Evolutionary conservation across 2,113 vertebrate species (phyloP).

Genomic region (Vireo altiloquus): DNA sequence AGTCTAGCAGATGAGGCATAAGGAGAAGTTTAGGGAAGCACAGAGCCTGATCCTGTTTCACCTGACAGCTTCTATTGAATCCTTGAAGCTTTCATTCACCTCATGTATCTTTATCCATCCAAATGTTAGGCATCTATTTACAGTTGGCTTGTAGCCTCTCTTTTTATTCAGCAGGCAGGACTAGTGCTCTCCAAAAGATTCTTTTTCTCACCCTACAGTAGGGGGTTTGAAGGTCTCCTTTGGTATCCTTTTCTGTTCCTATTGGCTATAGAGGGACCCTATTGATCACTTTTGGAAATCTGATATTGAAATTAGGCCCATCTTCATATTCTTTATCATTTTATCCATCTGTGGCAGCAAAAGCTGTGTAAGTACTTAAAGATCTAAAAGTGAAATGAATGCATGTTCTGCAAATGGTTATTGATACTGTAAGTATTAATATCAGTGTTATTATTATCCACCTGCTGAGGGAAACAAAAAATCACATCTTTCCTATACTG

Average conservation of each 20-base stretch:
- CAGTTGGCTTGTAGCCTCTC: not conserved
- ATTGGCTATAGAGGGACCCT: not conserved
- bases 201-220: not conserved
- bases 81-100: not conserved
- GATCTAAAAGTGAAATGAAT: not conserved
- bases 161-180: not conserved
- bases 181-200: not conserved
- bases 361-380: not conserved
- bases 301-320: not conserved
- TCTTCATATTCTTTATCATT: not conserved
- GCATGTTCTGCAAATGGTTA: not conserved
- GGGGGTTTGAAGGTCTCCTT: not conserved
- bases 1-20: not conserved
- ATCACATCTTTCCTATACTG: not conserved
- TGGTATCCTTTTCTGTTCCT: not conserved
- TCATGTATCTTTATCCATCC: not conserved
- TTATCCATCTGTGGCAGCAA: not conserved
- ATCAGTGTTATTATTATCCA: not conserved
- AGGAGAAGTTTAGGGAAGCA: not conserved
- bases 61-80: not conserved
- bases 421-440: not conserved
- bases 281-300: not conserved
- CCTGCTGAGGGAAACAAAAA: not conserved
- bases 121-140: not conserved
- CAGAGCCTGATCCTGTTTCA: not conserved